Evolutionary conservation across 1,140 invertebrate genomes (phyloP).

Genomic region (Rhagoletis zephyria): DNA sequence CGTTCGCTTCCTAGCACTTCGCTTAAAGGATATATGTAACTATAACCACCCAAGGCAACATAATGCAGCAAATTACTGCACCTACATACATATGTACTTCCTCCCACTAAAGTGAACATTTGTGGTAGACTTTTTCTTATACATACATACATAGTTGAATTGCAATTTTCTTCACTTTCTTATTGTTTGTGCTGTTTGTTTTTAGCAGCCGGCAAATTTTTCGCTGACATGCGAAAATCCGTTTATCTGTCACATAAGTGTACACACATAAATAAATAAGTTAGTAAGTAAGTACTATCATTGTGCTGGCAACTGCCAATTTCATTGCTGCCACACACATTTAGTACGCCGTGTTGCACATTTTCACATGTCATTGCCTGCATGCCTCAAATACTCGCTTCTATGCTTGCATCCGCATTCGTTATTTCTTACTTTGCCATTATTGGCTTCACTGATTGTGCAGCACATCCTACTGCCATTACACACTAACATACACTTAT

Average conservation of each 20-base stretch:
- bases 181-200: too few relatives aligned
- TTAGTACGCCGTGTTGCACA: constrained; percentile 17
- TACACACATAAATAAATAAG: too few relatives aligned
- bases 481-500: not conserved
- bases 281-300: not conserved
- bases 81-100: too few relatives aligned
- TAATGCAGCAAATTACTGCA: too few relatives aligned
- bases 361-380: not conserved
- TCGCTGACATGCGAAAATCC: constrained; percentile 30
- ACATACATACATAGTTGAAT: too few relatives aligned
- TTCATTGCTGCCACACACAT: not conserved
- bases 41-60: too few relatives aligned
- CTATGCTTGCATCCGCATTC: not conserved
- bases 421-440: not conserved
- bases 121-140: too few relatives aligned
- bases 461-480: not conserved
- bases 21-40: too few relatives aligned
- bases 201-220: constrained; percentile 28
- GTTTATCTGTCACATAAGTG: not conserved
- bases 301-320: not conserved
- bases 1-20: too few relatives aligned
- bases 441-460: constrained; percentile 40
- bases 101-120: too few relatives aligned
- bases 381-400: not conserved
- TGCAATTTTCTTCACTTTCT: not conserved